Evolutionary conservation across 1,140 invertebrate species (phyloP).

Genomic region (Cyphomyrmex costatus): DNA sequence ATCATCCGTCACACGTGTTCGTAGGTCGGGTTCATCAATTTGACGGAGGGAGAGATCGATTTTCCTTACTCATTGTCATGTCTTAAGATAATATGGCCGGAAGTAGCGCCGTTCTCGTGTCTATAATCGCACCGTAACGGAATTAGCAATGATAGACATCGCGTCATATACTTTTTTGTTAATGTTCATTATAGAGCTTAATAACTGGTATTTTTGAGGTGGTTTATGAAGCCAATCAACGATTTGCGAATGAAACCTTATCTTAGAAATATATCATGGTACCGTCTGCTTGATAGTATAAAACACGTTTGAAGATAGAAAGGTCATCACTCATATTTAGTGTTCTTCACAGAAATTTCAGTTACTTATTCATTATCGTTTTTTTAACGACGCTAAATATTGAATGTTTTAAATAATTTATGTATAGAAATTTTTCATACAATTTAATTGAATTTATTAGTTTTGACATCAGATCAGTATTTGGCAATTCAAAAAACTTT

Average conservation of each 20-base stretch:
- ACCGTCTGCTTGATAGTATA: not conserved
- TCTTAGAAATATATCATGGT: not conserved
- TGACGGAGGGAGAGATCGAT: slow-evolving; percentile 23
- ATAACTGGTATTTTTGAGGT: not conserved
- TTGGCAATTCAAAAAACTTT: too few relatives aligned
- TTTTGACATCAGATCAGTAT: too few relatives aligned
- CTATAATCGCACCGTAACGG: slow-evolving; percentile 24
- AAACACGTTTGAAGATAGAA: not conserved
- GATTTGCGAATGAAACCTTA: not conserved
- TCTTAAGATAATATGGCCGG: slow-evolving; percentile 2
- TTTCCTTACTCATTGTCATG: not conserved
- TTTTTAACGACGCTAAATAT: not conserved
- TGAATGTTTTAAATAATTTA: too few relatives aligned
- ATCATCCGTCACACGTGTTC: slow-evolving; percentile 28
- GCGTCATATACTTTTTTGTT: not conserved
- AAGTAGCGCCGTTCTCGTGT: not conserved
- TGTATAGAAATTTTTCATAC: too few relatives aligned
- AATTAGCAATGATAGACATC: not conserved
- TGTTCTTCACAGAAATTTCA: not conserved
- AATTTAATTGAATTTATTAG: too few relatives aligned
- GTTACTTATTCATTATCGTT: not conserved
- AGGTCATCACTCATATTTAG: not conserved
- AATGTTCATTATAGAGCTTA: not conserved
- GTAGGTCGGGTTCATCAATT: slow-evolving; percentile 25
- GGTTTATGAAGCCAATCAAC: not conserved